Evolutionary conservation across 2,797 vertebrate genomes (phyloP).

Genomic region (Pangasius djambal): DNA sequence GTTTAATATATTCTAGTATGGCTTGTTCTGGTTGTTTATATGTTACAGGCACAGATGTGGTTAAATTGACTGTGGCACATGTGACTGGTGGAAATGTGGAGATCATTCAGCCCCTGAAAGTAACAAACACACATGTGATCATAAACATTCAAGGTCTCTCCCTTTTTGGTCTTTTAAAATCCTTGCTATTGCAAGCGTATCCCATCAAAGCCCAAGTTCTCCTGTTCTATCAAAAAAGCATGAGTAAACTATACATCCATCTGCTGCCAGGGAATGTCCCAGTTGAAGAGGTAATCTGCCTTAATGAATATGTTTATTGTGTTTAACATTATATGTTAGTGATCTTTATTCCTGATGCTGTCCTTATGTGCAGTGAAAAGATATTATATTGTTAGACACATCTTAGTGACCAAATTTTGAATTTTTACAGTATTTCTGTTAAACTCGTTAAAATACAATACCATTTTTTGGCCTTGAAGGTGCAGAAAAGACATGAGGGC

Average conservation of each 20-base stretch:
- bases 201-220: conserved; percentile 28
- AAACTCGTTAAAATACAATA: too few species aligned
- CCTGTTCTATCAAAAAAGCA: background rate
- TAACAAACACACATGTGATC: conserved; percentile 46
- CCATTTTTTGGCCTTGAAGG: background rate
- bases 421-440: background rate
- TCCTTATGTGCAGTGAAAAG: background rate
- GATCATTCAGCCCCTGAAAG: background rate
- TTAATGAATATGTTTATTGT: background rate
- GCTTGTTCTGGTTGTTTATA: too few species aligned
- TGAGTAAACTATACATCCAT: conserved; percentile 26
- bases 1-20: too few species aligned
- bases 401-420: background rate
- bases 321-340: background rate
- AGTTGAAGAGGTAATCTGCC: conserved; percentile 4
- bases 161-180: conserved; percentile 15
- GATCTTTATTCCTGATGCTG: background rate
- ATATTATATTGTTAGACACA: background rate
- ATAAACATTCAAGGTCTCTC: conserved; percentile 43
- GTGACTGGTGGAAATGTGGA: conserved; percentile 27
- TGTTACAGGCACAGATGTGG: background rate
- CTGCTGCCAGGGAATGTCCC: conserved; percentile 11
- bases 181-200: too few species aligned
- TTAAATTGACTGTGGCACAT: background rate
- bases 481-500: conserved; percentile 4